phyloP scores from a whole-genome alignment of 2,113 vertebrate species.

The Balaenoptera acutorostrata region DNA sequence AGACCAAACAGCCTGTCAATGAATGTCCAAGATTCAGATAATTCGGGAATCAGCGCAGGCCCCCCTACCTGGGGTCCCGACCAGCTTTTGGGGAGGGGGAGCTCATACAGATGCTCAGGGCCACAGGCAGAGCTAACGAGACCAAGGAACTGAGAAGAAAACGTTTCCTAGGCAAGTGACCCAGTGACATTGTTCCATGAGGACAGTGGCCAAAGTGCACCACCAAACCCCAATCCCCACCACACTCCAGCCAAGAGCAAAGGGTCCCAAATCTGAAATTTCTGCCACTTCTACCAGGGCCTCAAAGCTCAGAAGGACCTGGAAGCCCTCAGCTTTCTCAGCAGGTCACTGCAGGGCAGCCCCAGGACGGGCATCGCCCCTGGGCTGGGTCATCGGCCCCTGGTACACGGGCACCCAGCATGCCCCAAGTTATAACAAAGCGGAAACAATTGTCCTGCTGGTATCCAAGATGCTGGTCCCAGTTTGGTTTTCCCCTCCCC shows the following conservation, averaged over 20 bases:
- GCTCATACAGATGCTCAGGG: not conserved
- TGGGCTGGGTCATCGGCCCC: not conserved
- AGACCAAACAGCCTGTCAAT: fast-evolving
- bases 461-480: not conserved
- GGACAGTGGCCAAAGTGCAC: not conserved
- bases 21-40: not conserved
- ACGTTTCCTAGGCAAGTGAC: not conserved
- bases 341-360: not conserved
- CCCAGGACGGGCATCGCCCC: not conserved
- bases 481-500: not conserved
- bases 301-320: not conserved
- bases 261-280: not conserved
- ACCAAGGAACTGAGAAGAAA: not conserved
- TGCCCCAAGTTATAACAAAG: no score
- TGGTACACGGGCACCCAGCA: not conserved
- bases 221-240: not conserved
- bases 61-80: not conserved
- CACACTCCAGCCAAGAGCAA: not conserved
- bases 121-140: not conserved
- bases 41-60: fast-evolving
- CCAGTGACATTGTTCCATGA: not conserved
- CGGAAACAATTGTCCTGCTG: not conserved
- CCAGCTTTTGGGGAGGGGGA: not conserved
- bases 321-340: not conserved
- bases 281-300: not conserved